A percentile compares a stretch with the other conserved stretches of the same genome.
Conservation (phyloP, 2,888 invertebrate genomes). For the Leptarthrus brevirostris region DNA sequence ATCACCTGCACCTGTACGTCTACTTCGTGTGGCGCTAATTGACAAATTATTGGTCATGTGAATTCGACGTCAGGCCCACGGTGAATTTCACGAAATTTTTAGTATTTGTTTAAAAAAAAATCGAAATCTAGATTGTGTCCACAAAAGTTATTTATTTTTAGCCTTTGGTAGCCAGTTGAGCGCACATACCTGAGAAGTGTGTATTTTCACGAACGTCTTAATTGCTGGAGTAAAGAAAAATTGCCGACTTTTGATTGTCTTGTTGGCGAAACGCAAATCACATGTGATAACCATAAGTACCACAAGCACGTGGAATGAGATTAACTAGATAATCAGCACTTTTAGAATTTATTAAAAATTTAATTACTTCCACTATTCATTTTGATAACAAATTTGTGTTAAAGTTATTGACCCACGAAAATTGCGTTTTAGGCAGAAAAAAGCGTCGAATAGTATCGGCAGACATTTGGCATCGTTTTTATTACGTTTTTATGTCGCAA, state of each 20-base stretch:
- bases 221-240: neutral
- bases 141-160: neutral
- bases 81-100: constrained; percentile 18
- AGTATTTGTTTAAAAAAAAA: neutral
- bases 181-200: neutral
- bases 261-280: neutral
- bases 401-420: too few relatives aligned
- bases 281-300: too few relatives aligned
- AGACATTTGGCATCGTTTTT: too few relatives aligned
- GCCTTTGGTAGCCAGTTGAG: neutral
- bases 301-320: too few relatives aligned
- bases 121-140: neutral
- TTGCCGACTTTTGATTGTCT: neutral
- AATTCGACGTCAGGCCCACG: constrained; percentile 22
- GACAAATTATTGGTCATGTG: constrained; percentile 30
- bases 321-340: too few relatives aligned
- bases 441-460: too few relatives aligned
- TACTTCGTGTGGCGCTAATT: constrained; percentile 15
- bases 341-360: too few relatives aligned
- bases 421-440: too few relatives aligned
- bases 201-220: neutral
- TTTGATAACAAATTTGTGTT: too few relatives aligned
- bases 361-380: too few relatives aligned
- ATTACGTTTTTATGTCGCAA: too few relatives aligned
- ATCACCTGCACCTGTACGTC: constrained; percentile 27